Base-by-base conservation (phyloP, 2,113 vertebrate genomes). In the Sebastes schlegelii region DNA sequence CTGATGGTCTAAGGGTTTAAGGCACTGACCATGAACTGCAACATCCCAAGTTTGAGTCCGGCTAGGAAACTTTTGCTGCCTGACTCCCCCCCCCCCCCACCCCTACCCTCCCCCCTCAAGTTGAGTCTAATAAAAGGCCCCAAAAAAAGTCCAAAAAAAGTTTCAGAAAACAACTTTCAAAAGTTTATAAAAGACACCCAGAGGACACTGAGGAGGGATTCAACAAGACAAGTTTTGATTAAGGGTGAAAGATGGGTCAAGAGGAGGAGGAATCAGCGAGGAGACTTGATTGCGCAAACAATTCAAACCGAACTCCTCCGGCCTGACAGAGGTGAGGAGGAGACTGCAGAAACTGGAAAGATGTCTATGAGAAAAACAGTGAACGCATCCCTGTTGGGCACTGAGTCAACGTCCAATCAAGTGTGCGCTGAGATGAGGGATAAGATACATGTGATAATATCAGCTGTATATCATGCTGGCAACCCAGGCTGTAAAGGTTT, bases 261-360 rank as follows among this genome's bases (percentile, higher is more conserved):
- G 21, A 58, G 40, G 58, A 45, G 67, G n/a, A 43, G 6, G 40
- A 75, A 51, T 13, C n/a, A 46, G 9, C 2, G 40, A 62, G 17
- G 49, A 65, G 17, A 49, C 40, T 58, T 40, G 49, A 71, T 60
- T 69, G 55, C 57, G 19, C 8, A 82, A 69, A 79, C 60, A 21
- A 21, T 54, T 71, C 55, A 49, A 55, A 45, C 13, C 23, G 12
- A 48, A 51, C 52, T 42, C 54, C 40, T 58, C 40, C 49, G 54
- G 6, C 60, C 63, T 66, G 64, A 65, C 49, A 64, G 43, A 57
- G 8, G 52, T 2, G 40, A 12, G 12, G 46, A 63, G 40, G 60
- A 75, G 26, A 49, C 45, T 49, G 17, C 73, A 52, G 7, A 64
- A 16, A 43, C 8, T 43, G 9, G 51, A 57, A 72, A 79, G 62